Percentiles rank a stretch among this genome's conserved stretches.
phyloP scores from a whole-genome alignment of 2,113 vertebrate species.

The Tyrannus savana region DNA sequence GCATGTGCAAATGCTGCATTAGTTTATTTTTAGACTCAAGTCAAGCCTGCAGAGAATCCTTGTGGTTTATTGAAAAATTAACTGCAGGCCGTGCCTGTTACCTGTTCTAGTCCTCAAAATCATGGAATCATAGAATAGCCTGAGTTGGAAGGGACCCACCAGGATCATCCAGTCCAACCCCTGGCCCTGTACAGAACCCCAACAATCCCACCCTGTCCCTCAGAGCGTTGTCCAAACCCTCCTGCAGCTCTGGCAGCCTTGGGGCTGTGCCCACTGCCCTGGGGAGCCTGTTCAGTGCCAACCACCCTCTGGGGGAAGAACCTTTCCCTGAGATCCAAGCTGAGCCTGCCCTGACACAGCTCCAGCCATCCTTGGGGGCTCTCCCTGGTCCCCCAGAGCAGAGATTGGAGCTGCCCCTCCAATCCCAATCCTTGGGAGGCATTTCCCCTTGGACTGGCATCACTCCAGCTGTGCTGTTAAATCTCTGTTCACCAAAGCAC shows the following conservation, averaged over 20 bases:
- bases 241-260: not conserved
- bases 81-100: not conserved
- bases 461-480: not conserved
- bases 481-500: not conserved
- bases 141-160: rapidly evolving
- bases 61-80: not conserved
- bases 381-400: not conserved
- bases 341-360: not conserved
- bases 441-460: not conserved
- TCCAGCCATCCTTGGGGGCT: rapidly evolving
- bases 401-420: rapidly evolving
- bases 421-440: not conserved
- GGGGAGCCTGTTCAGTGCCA: not conserved
- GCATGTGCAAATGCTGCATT: not conserved
- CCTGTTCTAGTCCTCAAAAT: not conserved
- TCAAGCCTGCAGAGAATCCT: not conserved
- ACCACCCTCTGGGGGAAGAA: not conserved
- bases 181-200: not conserved
- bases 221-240: not conserved
- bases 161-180: rapidly evolving
- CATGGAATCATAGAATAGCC: not conserved
- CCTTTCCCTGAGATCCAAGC: not conserved
- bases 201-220: not conserved
- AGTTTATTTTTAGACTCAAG: not conserved
- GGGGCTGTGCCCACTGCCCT: not conserved